Evolutionary conservation across 2,888 invertebrate genomes (phyloP).

Genomic region (Deilephila elpenor): DNA sequence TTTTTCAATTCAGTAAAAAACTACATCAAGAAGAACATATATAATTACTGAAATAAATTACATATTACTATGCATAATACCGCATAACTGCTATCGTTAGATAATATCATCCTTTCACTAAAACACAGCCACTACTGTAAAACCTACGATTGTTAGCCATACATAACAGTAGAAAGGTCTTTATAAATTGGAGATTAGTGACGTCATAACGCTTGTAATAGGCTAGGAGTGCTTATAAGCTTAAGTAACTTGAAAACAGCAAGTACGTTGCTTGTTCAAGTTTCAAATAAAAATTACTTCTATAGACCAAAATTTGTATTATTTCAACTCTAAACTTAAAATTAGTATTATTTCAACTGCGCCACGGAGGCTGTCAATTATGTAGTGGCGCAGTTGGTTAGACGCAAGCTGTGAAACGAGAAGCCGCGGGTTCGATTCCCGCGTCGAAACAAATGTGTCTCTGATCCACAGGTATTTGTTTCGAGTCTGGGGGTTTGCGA

Average conservation of each 20-base stretch:
- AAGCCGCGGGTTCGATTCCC: too few relatives aligned
- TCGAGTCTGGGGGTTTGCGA: too few relatives aligned
- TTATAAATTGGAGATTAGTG: not conserved
- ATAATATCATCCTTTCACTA: conserved; percentile 17
- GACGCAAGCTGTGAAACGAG: too few relatives aligned
- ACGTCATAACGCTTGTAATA: not conserved
- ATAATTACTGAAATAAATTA: conserved; percentile 19
- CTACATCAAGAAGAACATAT: not conserved
- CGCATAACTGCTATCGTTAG: conserved; percentile 4
- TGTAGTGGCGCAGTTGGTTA: too few relatives aligned
- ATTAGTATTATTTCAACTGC: too few relatives aligned
- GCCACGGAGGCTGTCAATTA: too few relatives aligned
- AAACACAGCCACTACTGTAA: not conserved
- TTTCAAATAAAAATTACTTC: not conserved
- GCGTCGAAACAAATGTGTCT: too few relatives aligned
- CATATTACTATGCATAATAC: conserved; percentile 17
- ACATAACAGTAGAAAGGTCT: not conserved
- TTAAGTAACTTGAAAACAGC: not conserved
- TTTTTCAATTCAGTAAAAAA: not conserved
- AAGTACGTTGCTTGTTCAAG: not conserved
- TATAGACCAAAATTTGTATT: too few relatives aligned
- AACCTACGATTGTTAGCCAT: not conserved
- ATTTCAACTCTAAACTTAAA: too few relatives aligned
- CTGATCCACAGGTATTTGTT: too few relatives aligned
- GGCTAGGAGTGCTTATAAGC: not conserved